phyloP scores from a whole-genome alignment of 2,113 vertebrate genomes.

The Tapirus terrestris region DNA sequence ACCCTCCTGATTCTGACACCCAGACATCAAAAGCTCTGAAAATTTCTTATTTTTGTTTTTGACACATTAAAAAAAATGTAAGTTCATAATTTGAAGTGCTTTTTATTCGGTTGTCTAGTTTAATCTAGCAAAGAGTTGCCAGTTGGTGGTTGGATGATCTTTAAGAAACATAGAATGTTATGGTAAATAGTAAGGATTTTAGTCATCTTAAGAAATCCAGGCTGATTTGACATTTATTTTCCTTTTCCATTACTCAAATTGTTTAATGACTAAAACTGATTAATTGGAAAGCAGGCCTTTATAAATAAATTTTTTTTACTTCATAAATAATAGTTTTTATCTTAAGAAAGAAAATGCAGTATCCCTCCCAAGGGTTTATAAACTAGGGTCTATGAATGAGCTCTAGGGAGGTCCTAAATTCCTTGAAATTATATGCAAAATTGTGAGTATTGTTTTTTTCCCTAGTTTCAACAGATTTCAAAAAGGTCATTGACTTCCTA shows the following conservation, averaged over 20 bases:
- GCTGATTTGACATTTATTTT: constrained; percentile 1
- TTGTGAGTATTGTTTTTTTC: not conserved
- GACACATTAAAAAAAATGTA: not conserved
- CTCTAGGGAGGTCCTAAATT: not conserved
- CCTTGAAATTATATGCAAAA: not conserved
- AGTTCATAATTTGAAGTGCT: not conserved
- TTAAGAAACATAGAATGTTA: not conserved
- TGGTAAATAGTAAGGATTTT: not conserved
- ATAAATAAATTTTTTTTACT: not conserved
- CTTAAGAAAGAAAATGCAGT: not conserved
- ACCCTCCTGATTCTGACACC: not conserved
- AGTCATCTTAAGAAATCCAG: not conserved
- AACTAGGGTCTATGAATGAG: not conserved
- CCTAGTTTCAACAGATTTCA: not conserved
- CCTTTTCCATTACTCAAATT: not conserved
- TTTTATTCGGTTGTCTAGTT: not conserved
- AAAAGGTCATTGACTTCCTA: not conserved
- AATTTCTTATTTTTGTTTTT: not conserved
- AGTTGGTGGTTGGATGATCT: not conserved
- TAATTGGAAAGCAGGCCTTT: not conserved
- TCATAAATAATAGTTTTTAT: constrained; percentile 34
- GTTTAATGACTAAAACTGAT: not conserved
- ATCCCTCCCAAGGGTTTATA: not conserved
- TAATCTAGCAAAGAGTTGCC: not conserved
- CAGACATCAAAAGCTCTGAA: not conserved